Evolutionary conservation across 2,113 vertebrate species (phyloP).

Genomic region (Phrynosoma blainvillii): DNA sequence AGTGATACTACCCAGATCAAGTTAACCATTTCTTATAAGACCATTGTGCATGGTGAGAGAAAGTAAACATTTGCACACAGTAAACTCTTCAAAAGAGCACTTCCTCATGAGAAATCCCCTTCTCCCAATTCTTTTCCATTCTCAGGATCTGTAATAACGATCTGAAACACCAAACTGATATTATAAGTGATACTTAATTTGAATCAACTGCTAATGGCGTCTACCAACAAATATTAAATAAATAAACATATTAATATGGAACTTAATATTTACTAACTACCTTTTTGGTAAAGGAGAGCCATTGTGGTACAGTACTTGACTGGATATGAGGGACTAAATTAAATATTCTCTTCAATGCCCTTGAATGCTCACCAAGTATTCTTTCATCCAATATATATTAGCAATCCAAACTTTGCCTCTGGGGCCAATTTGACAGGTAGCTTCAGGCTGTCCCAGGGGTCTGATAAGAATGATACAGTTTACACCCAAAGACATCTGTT

Average conservation of each 20-base stretch:
- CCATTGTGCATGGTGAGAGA: background rate
- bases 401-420: background rate
- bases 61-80: background rate
- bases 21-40: background rate
- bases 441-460: background rate
- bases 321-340: background rate
- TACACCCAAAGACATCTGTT: background rate
- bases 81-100: background rate
- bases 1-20: background rate
- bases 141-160: constrained; percentile 24
- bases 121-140: background rate
- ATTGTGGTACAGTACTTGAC: background rate
- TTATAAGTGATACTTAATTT: constrained; percentile 5
- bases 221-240: background rate
- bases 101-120: background rate
- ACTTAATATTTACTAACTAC: background rate
- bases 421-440: background rate
- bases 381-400: background rate
- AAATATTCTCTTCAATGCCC: background rate
- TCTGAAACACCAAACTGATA: background rate
- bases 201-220: background rate
- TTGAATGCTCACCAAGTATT: background rate
- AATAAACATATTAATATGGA: background rate
- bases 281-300: background rate
- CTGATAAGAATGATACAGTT: background rate